Evolutionary conservation across 1,140 invertebrate species (phyloP).

Genomic region (Holcopasites calliopsidis): DNA sequence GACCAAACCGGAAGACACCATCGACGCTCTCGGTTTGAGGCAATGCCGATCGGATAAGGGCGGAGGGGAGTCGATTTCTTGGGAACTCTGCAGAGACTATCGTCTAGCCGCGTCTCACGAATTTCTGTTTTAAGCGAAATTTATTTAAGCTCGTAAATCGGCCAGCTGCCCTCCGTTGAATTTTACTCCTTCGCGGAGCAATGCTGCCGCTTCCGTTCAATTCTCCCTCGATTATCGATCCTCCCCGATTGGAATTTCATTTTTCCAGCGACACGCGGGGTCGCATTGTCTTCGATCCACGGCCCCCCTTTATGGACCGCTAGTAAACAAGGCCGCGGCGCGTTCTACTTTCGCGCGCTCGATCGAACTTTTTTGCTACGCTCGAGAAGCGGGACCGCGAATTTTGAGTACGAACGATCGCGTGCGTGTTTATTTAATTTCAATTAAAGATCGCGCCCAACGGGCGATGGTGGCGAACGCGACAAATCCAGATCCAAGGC

Average conservation of each 20-base stretch:
- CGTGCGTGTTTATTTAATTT: not conserved
- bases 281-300: conserved; percentile 3
- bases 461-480: no score
- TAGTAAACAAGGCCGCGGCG: conserved; percentile 1
- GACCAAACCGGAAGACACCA: conserved; percentile 11
- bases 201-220: not conserved
- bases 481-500: conserved; percentile 25
- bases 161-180: conserved; percentile 23
- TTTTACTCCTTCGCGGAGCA: conserved; percentile 25
- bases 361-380: not conserved
- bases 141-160: conserved; percentile 65
- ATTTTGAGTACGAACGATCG: not conserved
- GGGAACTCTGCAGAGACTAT: conserved; percentile 43
- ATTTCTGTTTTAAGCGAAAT: conserved; percentile 48
- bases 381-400: not conserved
- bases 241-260: not conserved
- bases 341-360: not conserved
- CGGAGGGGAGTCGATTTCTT: conserved; percentile 32
- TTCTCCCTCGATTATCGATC: not conserved
- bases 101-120: conserved; percentile 42
- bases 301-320: not conserved
- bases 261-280: not conserved
- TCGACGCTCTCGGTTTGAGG: conserved; percentile 6
- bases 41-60: conserved; percentile 5
- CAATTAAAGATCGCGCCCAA: conserved; percentile 18